Conservation (phyloP, 2,797 vertebrate genomes). For the Anabacerthia variegaticeps region DNA sequence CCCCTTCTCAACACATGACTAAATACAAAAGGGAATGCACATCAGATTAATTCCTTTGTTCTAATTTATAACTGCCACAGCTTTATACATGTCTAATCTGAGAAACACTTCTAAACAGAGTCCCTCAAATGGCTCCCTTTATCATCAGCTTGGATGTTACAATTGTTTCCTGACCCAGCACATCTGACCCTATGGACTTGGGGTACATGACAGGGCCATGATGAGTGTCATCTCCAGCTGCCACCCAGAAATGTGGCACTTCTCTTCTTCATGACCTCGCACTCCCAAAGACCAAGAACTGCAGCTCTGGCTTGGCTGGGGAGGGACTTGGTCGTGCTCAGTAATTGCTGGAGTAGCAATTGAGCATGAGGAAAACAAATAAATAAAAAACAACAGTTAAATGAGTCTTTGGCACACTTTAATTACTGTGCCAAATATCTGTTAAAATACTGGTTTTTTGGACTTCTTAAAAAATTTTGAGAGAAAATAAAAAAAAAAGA, state of each 20-base stretch:
- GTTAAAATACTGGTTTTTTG: not conserved
- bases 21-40: not conserved
- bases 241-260: not conserved
- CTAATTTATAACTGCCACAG: not conserved
- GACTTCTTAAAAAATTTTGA: not conserved
- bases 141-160: not conserved
- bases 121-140: not conserved
- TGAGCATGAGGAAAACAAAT: not conserved
- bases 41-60: conserved; percentile 2
- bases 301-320: not conserved
- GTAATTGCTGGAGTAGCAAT: not conserved
- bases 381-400: not conserved
- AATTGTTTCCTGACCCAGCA: not conserved
- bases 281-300: not conserved
- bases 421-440: not conserved
- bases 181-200: not conserved
- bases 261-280: not conserved
- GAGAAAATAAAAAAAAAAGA: not conserved
- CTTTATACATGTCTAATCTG: not conserved
- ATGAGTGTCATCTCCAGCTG: not conserved
- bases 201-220: not conserved
- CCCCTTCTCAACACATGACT: not conserved
- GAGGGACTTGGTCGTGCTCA: not conserved
- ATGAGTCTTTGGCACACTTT: not conserved
- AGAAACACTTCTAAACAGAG: not conserved